These are phyloP conservation scores for Dioctria rufipes DNA, from an alignment of 2,888 invertebrate species.

Conservation along the genomic window DNA sequence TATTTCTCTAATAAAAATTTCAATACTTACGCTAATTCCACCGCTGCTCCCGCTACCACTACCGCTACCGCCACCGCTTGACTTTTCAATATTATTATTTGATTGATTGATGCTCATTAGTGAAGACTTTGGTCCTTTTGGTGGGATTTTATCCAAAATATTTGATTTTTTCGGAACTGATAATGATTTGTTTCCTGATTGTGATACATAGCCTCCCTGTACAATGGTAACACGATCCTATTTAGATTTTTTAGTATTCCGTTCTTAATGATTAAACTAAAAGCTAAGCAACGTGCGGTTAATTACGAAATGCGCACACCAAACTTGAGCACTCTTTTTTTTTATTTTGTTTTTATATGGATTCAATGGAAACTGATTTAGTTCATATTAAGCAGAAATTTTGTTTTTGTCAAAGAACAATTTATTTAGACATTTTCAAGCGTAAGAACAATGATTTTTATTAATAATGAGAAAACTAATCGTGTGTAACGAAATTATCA, in stretches of 20 bases:
- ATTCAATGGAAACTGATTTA: conserved; percentile 1
- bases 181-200: conserved; percentile 73
- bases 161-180: conserved; percentile 86
- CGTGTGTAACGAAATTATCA: too few species aligned
- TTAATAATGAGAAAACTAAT: background rate
- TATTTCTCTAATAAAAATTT: background rate
- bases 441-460: background rate
- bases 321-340: conserved; percentile 9
- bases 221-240: conserved; percentile 80
- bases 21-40: conserved; percentile 54
- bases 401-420: background rate
- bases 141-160: conserved; percentile 81
- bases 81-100: conserved; percentile 60
- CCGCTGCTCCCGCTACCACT: background rate
- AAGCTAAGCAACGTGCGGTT: conserved; percentile 66
- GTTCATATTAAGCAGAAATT: background rate
- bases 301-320: conserved; percentile 58
- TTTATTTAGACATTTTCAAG: background rate
- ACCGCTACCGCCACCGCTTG: conserved; percentile 55
- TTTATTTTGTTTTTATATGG: background rate
- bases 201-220: conserved; percentile 78
- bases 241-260: conserved; percentile 71
- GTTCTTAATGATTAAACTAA: conserved; percentile 62
- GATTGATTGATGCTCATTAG: conserved; percentile 64
- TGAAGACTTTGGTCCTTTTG: conserved; percentile 69